Evolutionary conservation across 2,113 vertebrate species (phyloP).

Genomic region (Noturus placidus): DNA sequence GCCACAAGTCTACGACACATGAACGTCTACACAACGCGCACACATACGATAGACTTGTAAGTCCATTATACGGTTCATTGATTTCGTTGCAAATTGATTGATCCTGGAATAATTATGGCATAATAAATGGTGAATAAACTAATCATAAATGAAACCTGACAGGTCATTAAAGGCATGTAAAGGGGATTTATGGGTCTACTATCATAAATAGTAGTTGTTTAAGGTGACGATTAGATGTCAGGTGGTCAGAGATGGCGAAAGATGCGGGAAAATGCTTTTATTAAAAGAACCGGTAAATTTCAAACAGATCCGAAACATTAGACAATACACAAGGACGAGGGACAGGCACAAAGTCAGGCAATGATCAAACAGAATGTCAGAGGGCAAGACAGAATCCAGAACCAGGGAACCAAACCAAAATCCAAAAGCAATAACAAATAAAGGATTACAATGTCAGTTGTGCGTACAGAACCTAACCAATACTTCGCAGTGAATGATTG

Average conservation of each 20-base stretch:
- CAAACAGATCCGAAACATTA: not conserved
- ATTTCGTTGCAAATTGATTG: not conserved
- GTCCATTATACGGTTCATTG: not conserved
- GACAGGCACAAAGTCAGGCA: not conserved
- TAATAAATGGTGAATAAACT: not conserved
- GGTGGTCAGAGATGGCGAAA: not conserved
- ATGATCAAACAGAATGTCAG: not conserved
- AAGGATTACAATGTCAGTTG: too few relatives aligned
- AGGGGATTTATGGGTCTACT: not conserved
- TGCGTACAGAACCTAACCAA: too few relatives aligned
- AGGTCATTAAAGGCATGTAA: not conserved
- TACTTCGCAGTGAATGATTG: too few relatives aligned
- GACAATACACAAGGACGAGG: not conserved
- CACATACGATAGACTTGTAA: not conserved
- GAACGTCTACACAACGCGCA: not conserved
- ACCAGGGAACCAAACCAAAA: too few relatives aligned
- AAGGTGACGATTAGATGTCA: not conserved
- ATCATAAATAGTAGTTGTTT: not conserved
- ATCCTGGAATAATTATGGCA: not conserved
- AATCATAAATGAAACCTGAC: not conserved
- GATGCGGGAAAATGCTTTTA: not conserved
- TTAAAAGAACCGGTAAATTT: not conserved
- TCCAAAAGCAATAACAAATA: too few relatives aligned
- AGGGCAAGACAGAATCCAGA: not conserved
- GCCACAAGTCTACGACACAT: not conserved